Base-by-base conservation (phyloP, 2,888 invertebrate genomes). In the Lepidocyrtoides sp. region DNA sequence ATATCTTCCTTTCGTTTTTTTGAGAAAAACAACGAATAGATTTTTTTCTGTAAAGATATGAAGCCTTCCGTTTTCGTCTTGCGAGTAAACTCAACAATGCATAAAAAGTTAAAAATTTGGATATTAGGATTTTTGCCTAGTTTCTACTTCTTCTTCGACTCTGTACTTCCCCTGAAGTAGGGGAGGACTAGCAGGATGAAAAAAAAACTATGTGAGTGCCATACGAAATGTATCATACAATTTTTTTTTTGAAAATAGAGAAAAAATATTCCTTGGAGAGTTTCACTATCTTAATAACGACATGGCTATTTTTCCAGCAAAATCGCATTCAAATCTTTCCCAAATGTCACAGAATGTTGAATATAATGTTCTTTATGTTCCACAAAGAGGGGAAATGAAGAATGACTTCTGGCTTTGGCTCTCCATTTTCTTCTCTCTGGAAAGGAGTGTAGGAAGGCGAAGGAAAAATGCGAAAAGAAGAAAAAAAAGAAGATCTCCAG, bases 301-400 rank as follows among this genome's bases (percentile, higher is more conserved):
- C 92, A 92, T 87, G 93, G 91, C 89, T 85, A 92, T 91, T 92
- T 91, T 89, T 93, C 90, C 86, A 60, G 54, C 69, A 81, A 93
- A 93, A 92, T 93, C 88, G 91, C 91, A 92, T 93, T 93, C 91
- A 91, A 93, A 92, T 92, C 89, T 92, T 92, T 88, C 89, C 82
- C 91, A 92, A 93, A 89, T 93, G 92, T 92, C 93, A 92, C 86
- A 91, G 66, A 91, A 88, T 88, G 89, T 91, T 91, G 91, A 91
- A 89, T 91, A 92, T 92, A 90, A 91, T 91, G 91, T 89, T 87
- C 89, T 92, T 91, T 90, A 91, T 91, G 91, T 90, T 63, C 79
- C 84, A 88, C 88, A 91, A 91, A 85, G 87, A 86, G 82, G 91
- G 89, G 91, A 91, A 89, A 92, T 92, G 91, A 92, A 92, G 92